Evolutionary conservation across 2,888 invertebrate species (phyloP).

Genomic region (Yponomeuta malinellus): DNA sequence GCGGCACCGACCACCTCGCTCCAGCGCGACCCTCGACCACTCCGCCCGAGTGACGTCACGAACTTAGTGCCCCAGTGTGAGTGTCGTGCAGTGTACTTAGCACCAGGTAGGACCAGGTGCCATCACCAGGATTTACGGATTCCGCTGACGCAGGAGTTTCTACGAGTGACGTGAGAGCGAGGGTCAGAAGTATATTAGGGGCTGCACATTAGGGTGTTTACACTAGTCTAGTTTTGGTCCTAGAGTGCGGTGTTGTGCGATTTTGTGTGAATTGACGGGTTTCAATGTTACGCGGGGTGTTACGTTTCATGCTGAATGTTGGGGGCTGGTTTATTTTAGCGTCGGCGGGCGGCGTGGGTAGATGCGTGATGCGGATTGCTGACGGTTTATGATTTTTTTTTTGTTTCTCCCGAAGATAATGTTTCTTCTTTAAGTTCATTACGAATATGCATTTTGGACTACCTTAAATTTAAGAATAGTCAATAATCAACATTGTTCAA

Average conservation of each 20-base stretch:
- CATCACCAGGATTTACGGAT: background rate
- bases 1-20: constrained; percentile 68
- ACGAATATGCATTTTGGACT: background rate
- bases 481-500: constrained; percentile 3
- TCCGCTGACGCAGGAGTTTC: background rate
- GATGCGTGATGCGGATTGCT: constrained; percentile 1
- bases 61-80: constrained; percentile 1
- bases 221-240: background rate
- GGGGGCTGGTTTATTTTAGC: constrained; percentile 12
- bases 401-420: background rate
- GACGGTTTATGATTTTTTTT: background rate
- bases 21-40: constrained; percentile 65
- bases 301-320: constrained; percentile 15
- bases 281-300: constrained; percentile 36
- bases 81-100: background rate
- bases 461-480: background rate
- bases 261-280: background rate
- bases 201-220: constrained; percentile 12
- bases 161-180: constrained; percentile 1
- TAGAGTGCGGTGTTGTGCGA: constrained; percentile 4
- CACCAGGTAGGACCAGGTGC: background rate
- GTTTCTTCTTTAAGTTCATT: background rate
- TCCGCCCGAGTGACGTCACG: constrained; percentile 53
- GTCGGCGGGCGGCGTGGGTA: constrained; percentile 8
- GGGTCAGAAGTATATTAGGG: background rate